Conservation (phyloP, 37 sponge, comb jelly and placozoan species). For the Bolinopsis microptera region DNA sequence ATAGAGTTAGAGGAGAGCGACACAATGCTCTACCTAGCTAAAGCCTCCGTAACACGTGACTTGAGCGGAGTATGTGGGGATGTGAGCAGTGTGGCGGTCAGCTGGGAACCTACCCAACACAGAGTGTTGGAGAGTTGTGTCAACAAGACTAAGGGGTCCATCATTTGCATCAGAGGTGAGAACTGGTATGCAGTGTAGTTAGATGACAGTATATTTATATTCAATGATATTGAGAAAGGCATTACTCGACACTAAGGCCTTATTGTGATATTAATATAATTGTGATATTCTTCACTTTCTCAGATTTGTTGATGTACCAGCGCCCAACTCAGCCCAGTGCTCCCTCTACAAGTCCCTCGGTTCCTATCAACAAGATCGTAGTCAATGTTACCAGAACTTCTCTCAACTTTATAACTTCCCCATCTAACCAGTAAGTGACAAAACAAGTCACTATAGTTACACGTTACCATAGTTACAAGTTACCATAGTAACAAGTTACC, state of each 20-base stretch:
- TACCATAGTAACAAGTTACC: too few species aligned
- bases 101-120: conserved; percentile 27
- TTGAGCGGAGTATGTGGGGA: background rate
- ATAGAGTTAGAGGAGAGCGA: conserved; percentile 39
- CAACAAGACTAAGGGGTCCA: background rate
- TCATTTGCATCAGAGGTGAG: conserved; percentile 1
- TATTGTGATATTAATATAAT: too few species aligned
- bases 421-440: background rate
- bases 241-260: too few species aligned
- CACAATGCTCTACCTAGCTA: background rate
- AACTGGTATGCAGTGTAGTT: background rate
- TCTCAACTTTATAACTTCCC: conserved; percentile 20
- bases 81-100: background rate
- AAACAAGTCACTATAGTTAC: too few species aligned
- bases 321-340: background rate
- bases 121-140: background rate
- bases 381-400: background rate
- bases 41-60: background rate
- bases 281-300: background rate
- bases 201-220: background rate
- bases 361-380: background rate
- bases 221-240: too few species aligned
- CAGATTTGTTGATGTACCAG: conserved; percentile 50
- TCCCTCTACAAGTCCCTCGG: background rate
- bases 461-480: too few species aligned